Evolutionary conservation across 2,113 vertebrate species (phyloP).

Genomic region (Micromys minutus): DNA sequence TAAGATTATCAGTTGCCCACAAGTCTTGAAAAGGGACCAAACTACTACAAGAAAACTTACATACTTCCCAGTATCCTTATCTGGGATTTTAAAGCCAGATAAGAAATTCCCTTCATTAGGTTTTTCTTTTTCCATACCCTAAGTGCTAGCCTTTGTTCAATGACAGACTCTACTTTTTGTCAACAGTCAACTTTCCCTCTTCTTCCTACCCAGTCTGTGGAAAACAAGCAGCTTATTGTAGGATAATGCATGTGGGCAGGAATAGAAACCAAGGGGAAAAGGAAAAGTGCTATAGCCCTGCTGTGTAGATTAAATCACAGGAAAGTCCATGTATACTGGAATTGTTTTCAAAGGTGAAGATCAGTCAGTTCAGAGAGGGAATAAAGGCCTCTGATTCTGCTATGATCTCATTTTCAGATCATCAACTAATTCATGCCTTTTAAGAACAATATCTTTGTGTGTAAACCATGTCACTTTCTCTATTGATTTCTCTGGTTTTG

Average conservation of each 20-base stretch:
- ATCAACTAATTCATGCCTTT: neutral
- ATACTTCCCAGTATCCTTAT: neutral
- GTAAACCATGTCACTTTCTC: neutral
- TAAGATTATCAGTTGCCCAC: neutral
- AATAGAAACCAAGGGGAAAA: neutral
- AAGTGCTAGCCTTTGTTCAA: neutral
- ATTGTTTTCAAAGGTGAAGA: neutral
- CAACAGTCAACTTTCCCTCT: neutral
- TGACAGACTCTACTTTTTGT: neutral
- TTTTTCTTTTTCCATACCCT: neutral
- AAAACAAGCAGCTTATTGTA: neutral
- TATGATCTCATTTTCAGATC: constrained; percentile 14
- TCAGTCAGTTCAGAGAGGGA: neutral
- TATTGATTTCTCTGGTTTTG: neutral
- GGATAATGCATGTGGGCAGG: neutral
- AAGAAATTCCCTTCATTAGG: neutral
- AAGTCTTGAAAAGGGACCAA: neutral
- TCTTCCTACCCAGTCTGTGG: neutral
- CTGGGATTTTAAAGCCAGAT: neutral
- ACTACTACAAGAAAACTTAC: neutral
- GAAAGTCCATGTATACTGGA: neutral
- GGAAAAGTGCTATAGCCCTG: neutral
- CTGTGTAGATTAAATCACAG: neutral
- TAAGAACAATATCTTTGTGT: neutral
- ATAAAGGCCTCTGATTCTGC: neutral